phyloP scores from a whole-genome alignment of 2,797 vertebrate species.

The Typhlichthys eigenmanni region DNA sequence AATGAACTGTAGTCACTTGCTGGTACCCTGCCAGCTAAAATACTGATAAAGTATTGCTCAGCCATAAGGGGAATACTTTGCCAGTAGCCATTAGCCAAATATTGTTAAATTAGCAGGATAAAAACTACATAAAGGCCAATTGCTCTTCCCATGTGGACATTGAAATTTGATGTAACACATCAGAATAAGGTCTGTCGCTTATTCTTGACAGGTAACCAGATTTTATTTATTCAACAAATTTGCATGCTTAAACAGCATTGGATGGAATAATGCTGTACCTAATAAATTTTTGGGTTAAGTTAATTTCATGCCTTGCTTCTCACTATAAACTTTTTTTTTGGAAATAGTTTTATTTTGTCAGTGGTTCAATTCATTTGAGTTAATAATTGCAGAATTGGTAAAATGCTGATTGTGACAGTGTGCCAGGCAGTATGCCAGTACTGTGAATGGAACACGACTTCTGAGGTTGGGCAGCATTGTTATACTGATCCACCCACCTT shows the following conservation, averaged over 20 bases:
- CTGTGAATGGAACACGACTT: constrained; percentile 71
- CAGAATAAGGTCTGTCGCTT: neutral
- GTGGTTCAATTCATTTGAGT: constrained; percentile 1
- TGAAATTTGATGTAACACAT: neutral
- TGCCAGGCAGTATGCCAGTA: constrained; percentile 65
- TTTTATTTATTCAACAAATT: neutral
- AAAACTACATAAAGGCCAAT: neutral
- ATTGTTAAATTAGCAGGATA: neutral
- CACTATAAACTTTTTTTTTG: neutral
- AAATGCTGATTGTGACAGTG: constrained; percentile 36
- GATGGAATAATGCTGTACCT: too few species aligned
- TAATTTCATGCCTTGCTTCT: neutral
- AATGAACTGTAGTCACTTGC: constrained; percentile 5
- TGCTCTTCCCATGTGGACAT: neutral
- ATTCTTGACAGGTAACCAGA: constrained; percentile 20
- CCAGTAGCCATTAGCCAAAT: neutral
- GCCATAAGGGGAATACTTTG: neutral
- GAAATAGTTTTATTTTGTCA: neutral
- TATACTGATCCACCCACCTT: constrained; percentile 99
- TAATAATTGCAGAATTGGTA: neutral
- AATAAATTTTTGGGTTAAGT: neutral
- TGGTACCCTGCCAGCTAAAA: neutral
- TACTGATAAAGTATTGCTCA: neutral
- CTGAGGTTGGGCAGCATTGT: constrained; percentile 89
- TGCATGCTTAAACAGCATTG: neutral